These are phyloP conservation scores for Drosophila paracracens DNA, from an alignment of 2,888 invertebrate genomes.

Conservation along the genomic window DNA sequence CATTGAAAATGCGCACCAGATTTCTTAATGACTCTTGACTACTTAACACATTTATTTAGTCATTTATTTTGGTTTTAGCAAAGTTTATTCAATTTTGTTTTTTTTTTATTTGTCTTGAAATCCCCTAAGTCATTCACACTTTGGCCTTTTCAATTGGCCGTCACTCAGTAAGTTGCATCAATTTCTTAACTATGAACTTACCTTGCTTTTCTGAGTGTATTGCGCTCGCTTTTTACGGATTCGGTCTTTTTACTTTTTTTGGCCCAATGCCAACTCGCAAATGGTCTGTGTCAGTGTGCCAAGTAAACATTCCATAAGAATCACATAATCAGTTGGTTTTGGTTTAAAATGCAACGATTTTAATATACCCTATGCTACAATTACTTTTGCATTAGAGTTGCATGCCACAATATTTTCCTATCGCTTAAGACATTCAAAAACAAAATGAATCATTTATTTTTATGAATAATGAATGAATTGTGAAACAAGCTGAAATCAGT, in stretches of 20 bases:
- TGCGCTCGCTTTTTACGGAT: conserved; percentile 5
- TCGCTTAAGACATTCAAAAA: background rate
- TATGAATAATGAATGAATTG: background rate
- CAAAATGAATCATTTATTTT: background rate
- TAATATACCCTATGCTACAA: conserved; percentile 6
- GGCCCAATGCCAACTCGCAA: conserved; percentile 54
- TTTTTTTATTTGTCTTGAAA: background rate
- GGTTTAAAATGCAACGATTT: background rate
- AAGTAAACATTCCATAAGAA: conserved; percentile 29
- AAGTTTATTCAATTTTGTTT: conserved; percentile 29
- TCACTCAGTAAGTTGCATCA: conserved; percentile 21
- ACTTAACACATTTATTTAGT: conserved; percentile 64
- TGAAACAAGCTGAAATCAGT: background rate
- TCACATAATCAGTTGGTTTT: conserved; percentile 12
- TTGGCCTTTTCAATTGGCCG: conserved; percentile 35
- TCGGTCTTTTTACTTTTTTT: conserved; percentile 26
- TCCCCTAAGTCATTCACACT: conserved; percentile 22
- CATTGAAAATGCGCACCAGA: conserved; percentile 47
- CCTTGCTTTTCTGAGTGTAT: conserved; percentile 14
- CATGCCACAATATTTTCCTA: background rate
- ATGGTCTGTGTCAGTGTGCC: conserved; percentile 52
- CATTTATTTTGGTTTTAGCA: conserved; percentile 32
- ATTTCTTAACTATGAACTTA: conserved; percentile 21
- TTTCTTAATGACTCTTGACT: conserved; percentile 53
- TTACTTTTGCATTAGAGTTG: background rate